Percentiles rank a stretch among this genome's conserved stretches.
Conservation (phyloP, 2,797 vertebrate species). For the Sebastes variabilis region DNA sequence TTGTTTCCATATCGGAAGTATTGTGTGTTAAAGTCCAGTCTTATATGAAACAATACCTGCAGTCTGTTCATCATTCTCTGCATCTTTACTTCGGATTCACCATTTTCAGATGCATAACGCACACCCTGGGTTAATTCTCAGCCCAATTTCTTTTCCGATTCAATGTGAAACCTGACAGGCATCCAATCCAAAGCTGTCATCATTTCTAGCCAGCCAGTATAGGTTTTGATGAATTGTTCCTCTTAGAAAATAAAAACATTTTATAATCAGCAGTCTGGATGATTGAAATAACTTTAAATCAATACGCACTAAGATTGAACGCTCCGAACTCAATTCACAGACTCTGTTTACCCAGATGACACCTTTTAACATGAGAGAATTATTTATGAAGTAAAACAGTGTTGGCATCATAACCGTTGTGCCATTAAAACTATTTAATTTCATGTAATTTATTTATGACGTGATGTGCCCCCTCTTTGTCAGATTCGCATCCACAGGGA, state of each 20-base stretch:
- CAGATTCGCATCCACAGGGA: conserved; percentile 96
- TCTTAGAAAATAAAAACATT: not conserved
- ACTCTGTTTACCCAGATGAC: not conserved
- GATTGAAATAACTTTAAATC: conserved; percentile 9
- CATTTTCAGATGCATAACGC: not conserved
- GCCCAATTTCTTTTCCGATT: not conserved
- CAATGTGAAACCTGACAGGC: not conserved
- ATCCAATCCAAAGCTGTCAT: conserved; percentile 16
- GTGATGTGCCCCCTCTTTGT: not conserved
- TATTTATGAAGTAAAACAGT: not conserved
- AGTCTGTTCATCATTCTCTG: not conserved
- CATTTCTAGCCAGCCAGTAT: not conserved
- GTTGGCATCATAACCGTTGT: not conserved
- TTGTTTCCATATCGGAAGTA: not conserved
- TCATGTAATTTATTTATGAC: not conserved
- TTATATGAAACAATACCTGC: not conserved
- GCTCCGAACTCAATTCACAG: not conserved
- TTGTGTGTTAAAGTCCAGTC: not conserved
- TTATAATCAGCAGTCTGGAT: not conserved
- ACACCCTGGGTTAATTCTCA: not conserved
- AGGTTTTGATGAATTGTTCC: conserved; percentile 31
- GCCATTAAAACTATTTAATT: not conserved
- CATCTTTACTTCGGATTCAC: no score
- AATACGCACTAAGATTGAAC: not conserved
- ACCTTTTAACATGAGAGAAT: not conserved